A percentile compares a stretch with the other conserved stretches of the same genome.
phyloP scores from a whole-genome alignment of 1,140 invertebrate genomes.

The Bombus ignitus region DNA sequence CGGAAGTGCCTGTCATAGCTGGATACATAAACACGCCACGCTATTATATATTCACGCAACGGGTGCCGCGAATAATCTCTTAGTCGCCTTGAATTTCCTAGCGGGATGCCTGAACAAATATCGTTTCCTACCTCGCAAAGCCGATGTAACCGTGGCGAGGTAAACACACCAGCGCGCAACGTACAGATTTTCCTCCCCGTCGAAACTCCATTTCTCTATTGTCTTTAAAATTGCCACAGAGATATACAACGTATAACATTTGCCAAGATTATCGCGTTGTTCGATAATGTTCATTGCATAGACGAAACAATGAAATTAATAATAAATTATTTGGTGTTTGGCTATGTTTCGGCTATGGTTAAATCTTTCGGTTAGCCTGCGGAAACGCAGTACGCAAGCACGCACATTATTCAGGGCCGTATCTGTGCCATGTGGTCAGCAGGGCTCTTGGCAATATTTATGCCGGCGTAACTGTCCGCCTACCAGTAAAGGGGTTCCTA shows the following conservation, averaged over 20 bases:
- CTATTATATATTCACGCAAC: slow-evolving; percentile 79
- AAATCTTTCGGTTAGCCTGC: slow-evolving; percentile 52
- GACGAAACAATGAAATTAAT: background rate
- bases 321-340: background rate
- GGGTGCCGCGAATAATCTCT: slow-evolving; percentile 76
- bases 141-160: slow-evolving; percentile 47
- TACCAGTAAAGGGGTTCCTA: slow-evolving; percentile 80
- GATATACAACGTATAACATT: background rate
- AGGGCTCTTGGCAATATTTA: slow-evolving; percentile 80
- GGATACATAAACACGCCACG: slow-evolving; percentile 77
- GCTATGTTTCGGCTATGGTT: background rate
- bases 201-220: background rate
- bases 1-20: slow-evolving; percentile 82
- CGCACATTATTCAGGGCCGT: slow-evolving; percentile 67
- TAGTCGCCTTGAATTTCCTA: slow-evolving; percentile 70
- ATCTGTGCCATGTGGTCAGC: slow-evolving; percentile 79
- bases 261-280: background rate
- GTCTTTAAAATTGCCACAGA: background rate
- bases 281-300: background rate
- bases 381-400: slow-evolving; percentile 47
- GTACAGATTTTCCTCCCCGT: slow-evolving; percentile 28
- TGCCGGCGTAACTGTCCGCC: slow-evolving; percentile 81
- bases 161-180: slow-evolving; percentile 15
- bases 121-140: slow-evolving; percentile 45
- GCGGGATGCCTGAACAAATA: slow-evolving; percentile 69